phyloP scores from a whole-genome alignment of 2,888 invertebrate genomes.

The Idaea aversata region DNA sequence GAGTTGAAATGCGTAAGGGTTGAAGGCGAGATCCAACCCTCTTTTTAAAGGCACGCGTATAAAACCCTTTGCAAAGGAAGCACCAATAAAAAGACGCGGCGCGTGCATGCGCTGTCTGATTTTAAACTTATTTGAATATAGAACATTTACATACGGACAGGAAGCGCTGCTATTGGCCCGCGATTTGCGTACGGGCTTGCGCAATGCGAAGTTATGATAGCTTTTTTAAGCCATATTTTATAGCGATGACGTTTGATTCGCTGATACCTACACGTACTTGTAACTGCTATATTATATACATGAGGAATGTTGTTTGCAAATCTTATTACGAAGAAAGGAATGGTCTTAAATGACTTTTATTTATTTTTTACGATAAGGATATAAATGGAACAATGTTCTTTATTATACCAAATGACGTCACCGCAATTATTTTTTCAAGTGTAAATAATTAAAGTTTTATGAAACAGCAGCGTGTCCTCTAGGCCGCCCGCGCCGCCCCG shows the following conservation, averaged over 20 bases:
- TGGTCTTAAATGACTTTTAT: neutral
- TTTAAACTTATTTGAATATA: constrained; percentile 79
- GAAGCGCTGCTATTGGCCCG: constrained; percentile 56
- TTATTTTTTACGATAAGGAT: neutral
- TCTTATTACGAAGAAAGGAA: neutral
- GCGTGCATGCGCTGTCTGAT: constrained; percentile 77
- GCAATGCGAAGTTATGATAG: constrained; percentile 47
- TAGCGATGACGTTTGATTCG: constrained; percentile 58
- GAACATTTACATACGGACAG: constrained; percentile 67
- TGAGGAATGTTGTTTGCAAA: neutral
- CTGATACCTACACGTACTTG: constrained; percentile 28
- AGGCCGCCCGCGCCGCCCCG: constrained; percentile 1
- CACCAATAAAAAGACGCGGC: constrained; percentile 71
- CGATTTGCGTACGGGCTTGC: constrained; percentile 62
- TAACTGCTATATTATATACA: neutral
- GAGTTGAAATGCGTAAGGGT: constrained; percentile 66
- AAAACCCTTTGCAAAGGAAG: constrained; percentile 62
- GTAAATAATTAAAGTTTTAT: neutral
- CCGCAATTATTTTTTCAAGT: neutral
- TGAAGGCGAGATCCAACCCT: constrained; percentile 44
- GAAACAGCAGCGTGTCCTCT: neutral
- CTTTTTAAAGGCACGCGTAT: constrained; percentile 41
- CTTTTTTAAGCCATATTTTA: constrained; percentile 63
- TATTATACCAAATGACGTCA: neutral
- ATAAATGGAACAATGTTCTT: neutral